These are phyloP conservation scores for Sesia bembeciformis DNA, from an alignment of 2,888 invertebrate genomes.

Conservation along the genomic window DNA sequence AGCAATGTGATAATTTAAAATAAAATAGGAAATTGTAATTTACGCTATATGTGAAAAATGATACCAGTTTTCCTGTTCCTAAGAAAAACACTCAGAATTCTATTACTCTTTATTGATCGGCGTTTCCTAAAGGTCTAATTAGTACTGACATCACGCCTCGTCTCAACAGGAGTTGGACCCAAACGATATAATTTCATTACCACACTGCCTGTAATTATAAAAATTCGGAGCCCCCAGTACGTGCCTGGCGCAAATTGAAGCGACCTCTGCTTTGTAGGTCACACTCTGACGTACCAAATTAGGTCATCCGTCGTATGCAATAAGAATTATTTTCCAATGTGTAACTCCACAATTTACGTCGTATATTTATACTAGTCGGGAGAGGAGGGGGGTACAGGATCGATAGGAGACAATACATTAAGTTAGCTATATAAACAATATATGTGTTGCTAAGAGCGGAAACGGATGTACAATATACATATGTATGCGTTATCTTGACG, in stretches of 20 bases:
- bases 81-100: too few species aligned
- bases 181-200: background rate
- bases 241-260: conserved; percentile 45
- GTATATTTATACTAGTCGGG: conserved; percentile 4
- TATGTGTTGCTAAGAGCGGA: conserved; percentile 6
- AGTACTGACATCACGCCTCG: background rate
- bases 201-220: background rate
- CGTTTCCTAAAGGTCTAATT: background rate
- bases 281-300: conserved; percentile 26
- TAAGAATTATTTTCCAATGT: conserved; percentile 33
- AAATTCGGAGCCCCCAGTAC: conserved; percentile 24
- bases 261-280: conserved; percentile 53
- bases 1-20: too few species aligned
- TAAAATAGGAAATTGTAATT: too few species aligned
- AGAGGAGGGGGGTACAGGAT: conserved; percentile 18
- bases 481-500: conserved; percentile 1
- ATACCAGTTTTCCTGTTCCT: too few species aligned
- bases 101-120: background rate
- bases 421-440: background rate
- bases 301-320: conserved; percentile 21
- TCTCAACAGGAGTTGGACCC: background rate
- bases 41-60: too few species aligned
- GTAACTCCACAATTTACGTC: conserved; percentile 1
- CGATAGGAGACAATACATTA: conserved; percentile 20
- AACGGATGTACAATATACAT: conserved; percentile 6